Evolutionary conservation across 2,888 invertebrate genomes (phyloP).

Genomic region (Eutolmus rufibarbis): DNA sequence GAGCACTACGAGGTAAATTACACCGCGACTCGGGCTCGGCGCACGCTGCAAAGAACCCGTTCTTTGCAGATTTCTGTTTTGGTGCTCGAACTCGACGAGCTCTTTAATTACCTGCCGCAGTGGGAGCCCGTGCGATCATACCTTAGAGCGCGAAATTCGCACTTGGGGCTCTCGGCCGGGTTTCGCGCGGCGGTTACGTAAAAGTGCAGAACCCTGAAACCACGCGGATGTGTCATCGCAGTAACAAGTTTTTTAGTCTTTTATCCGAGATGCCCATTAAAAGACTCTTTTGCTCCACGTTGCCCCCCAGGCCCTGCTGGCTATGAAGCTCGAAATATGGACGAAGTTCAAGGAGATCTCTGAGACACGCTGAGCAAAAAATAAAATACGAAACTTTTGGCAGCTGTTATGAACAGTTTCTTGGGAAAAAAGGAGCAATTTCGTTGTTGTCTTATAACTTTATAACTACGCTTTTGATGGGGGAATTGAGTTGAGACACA

Average conservation of each 20-base stretch:
- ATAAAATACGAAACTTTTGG: not conserved
- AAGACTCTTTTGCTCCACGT: not conserved
- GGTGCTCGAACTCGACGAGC: not conserved
- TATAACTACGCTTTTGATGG: not conserved
- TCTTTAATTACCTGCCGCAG: not conserved
- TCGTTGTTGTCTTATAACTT: not conserved
- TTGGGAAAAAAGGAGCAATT: not conserved
- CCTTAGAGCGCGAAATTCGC: not conserved
- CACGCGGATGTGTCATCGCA: not conserved
- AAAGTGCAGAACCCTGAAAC: not conserved
- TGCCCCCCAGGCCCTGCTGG: not conserved
- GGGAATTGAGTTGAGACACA: not conserved
- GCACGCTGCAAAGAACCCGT: not conserved
- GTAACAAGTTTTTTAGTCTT: not conserved
- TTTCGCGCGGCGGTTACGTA: not conserved
- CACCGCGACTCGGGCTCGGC: not conserved
- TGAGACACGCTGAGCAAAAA: not conserved
- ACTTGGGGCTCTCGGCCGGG: not conserved
- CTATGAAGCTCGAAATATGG: not conserved
- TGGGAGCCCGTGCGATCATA: not conserved
- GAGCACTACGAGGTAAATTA: not conserved
- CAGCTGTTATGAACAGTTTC: not conserved
- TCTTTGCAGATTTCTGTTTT: not conserved
- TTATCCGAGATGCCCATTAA: not conserved
- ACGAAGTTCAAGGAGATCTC: not conserved